Percentiles rank a stretch among this genome's conserved stretches.
These are phyloP conservation scores for Cossypha heuglini DNA, from an alignment of 2,797 vertebrate species.

Conservation along the genomic window DNA sequence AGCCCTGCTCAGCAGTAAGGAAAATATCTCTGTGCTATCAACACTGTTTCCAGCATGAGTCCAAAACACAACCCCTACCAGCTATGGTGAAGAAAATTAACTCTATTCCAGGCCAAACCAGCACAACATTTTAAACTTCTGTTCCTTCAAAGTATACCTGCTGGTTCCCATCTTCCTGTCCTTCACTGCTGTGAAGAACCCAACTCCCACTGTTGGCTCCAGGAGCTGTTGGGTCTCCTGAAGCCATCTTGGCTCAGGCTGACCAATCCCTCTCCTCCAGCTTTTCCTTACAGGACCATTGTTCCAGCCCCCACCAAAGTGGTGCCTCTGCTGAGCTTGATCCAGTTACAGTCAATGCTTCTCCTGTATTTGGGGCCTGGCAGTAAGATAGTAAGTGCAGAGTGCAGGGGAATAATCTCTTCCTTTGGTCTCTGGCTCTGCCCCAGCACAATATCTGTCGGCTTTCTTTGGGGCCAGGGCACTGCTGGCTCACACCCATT, in stretches of 20 bases:
- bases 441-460: neutral
- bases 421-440: neutral
- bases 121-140: neutral
- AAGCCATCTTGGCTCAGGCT: neutral
- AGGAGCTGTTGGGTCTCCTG: neutral
- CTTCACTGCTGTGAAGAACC: neutral
- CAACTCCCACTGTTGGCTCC: accelerated
- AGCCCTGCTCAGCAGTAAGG: neutral
- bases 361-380: neutral
- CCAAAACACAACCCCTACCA: neutral
- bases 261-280: neutral
- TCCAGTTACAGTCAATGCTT: neutral
- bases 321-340: neutral
- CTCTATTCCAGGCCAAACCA: neutral
- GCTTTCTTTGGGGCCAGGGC: neutral
- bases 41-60: neutral
- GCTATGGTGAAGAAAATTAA: neutral
- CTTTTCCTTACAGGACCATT: neutral
- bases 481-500: neutral
- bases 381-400: neutral
- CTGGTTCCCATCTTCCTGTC: neutral
- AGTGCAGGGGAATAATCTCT: neutral
- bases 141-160: neutral
- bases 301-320: neutral
- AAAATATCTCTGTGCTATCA: neutral